These are phyloP conservation scores for Desoria tigrina DNA, from an alignment of 2,888 invertebrate genomes.

Conservation along the genomic window DNA sequence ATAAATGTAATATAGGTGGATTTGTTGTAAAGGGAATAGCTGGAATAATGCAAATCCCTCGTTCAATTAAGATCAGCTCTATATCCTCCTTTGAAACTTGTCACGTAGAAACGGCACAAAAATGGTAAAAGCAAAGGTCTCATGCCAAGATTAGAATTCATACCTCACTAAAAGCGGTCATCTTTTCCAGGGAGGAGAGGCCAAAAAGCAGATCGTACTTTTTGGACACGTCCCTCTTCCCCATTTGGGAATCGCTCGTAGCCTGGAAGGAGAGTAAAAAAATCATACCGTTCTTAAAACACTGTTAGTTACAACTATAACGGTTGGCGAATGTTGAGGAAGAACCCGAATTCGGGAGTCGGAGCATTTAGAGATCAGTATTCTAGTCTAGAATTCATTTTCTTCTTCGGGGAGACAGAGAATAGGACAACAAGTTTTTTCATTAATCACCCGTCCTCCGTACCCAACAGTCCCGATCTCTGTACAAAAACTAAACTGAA, in stretches of 20 bases:
- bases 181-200: constrained; percentile 52
- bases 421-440: constrained; percentile 23
- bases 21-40: no score
- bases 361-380: constrained; percentile 13
- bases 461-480: no score
- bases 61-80: constrained; percentile 10
- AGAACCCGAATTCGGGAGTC: no score
- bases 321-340: no score
- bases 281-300: no score
- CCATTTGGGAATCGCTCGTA: constrained; percentile 49
- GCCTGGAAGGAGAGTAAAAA: constrained; percentile 31
- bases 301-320: no score
- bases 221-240: constrained; percentile 52
- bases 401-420: constrained; percentile 11
- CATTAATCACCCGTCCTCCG: constrained; percentile 16
- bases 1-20: no score
- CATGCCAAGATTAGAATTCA: constrained; percentile 13
- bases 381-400: constrained; percentile 11
- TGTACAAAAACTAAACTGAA: no score
- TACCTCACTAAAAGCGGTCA: constrained; percentile 53
- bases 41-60: constrained; percentile 13
- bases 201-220: constrained; percentile 54
- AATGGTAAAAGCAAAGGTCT: neutral
- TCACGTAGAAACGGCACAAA: neutral
- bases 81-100: constrained; percentile 1